A percentile compares a stretch with the other conserved stretches of the same genome.
Conservation (phyloP, 2,888 invertebrate species). For the Apomyelois bistriatella region DNA sequence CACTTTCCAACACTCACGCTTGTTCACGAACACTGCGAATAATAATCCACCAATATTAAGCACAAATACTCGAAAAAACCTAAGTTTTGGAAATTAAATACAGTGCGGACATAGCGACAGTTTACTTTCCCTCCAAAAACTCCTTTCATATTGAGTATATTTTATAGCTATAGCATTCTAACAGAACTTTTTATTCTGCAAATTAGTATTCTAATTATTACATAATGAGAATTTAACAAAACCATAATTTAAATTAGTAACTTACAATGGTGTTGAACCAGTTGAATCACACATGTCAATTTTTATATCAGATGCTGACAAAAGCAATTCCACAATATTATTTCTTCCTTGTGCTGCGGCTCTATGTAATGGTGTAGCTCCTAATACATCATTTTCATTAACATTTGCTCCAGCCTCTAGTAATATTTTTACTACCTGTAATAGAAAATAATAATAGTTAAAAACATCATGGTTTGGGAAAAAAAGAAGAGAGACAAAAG, state of each 20-base stretch:
- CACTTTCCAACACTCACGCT: too few species aligned
- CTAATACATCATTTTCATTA: constrained; percentile 83
- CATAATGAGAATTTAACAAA: not conserved
- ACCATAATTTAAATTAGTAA: constrained; percentile 22
- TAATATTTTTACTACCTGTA: constrained; percentile 83
- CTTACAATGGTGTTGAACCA: constrained; percentile 88
- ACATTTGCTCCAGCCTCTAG: constrained; percentile 84
- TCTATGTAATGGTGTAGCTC: constrained; percentile 80
- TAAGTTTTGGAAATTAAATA: too few species aligned
- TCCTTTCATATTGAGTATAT: too few species aligned
- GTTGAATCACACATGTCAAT: constrained; percentile 83
- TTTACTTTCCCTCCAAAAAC: too few species aligned
- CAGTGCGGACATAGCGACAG: too few species aligned
- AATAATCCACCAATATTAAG: too few species aligned
- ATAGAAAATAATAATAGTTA: constrained; percentile 14
- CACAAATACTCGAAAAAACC: too few species aligned
- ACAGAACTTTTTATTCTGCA: too few species aligned
- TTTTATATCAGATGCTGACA: constrained; percentile 75
- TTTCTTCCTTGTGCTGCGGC: constrained; percentile 90
- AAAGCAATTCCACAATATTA: constrained; percentile 84
- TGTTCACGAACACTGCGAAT: too few species aligned
- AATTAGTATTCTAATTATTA: not conserved
- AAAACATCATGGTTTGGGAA: too few species aligned
- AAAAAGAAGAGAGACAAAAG: too few species aligned
- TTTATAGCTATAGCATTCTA: too few species aligned